Evolutionary conservation across 2,113 vertebrate species (phyloP), one percentile per base, ranked within the genome.

Genomic region (Peromyscus californicus): DNA sequence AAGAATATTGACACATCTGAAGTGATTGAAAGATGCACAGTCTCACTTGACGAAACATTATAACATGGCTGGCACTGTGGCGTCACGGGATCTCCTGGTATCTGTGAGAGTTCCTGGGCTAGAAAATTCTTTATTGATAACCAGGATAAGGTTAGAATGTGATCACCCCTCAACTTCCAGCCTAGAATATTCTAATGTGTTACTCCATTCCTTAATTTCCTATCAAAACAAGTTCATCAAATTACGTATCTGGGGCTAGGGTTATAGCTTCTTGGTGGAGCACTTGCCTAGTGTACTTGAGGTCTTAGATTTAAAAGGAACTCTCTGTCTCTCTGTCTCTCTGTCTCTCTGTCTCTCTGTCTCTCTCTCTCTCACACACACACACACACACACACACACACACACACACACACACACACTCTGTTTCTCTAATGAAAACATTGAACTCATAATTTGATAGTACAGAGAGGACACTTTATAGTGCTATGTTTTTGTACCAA

Each of bases 31-130:
- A 79, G 59, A 89, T 26, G 45, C 0, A 79, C 54, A 79, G n/a
- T 29, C n/a, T 48, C n/a, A 39, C 24, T 36, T 54, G 48, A 26
- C 0, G 5, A 48, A 39, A n/a, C n/a, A 45, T 5, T 8, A 59
- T 29, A 54, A 1, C 22, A 42, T 0, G 0, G 10, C 21, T 0
- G 0, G 42, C 1, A 1, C n/a, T 6, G 17, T 1, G 17, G 48
- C 24, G 2, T 12, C 36, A 4, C 31, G 2, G 1, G 4, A 3
- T 15, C 48, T 42, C 2, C 0, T 1, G 0, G 24, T 2, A 15
- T 82, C 84, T 65, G 59, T 54, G 1, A 8, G 26, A 87, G 42
- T 31, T 54, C 19, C 22, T 36, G 10, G 74, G 10, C 17, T 42
- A 15, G 74, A 8, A 65, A 26, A 0, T 16, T 4, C 19, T 3